Percentiles rank a stretch among this genome's conserved stretches.
Conservation (phyloP, 92 coral and sea anemone genomes). For the Parazoanthus darwini region DNA sequence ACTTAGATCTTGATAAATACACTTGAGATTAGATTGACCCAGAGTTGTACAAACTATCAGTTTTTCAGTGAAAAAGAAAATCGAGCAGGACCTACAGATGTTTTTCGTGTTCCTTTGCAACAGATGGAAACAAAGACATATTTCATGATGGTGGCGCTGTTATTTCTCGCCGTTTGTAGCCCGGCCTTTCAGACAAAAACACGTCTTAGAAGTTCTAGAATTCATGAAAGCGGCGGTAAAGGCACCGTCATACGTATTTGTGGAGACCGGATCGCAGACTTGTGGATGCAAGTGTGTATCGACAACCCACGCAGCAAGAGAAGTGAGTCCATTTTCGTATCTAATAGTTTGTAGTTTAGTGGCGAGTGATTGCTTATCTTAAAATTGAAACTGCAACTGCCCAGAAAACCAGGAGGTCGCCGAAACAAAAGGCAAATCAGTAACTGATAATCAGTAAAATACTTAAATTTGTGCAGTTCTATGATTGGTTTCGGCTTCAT, state of each 20-base stretch:
- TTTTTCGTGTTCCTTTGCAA: not conserved
- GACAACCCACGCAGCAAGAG: not conserved
- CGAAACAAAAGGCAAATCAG: no score
- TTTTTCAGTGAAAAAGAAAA: no score
- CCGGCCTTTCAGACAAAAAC: not conserved
- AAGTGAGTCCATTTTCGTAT: not conserved
- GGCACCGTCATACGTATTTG: not conserved
- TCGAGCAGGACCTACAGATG: not conserved
- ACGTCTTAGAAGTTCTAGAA: not conserved
- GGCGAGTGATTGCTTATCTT: not conserved
- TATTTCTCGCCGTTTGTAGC: not conserved
- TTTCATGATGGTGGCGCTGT: not conserved
- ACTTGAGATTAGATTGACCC: no score
- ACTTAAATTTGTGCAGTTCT: no score
- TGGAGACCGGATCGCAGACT: not conserved
- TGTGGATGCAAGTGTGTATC: not conserved
- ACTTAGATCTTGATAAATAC: no score
- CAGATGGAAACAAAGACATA: not conserved
- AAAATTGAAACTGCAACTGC: no score
- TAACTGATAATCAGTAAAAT: no score
- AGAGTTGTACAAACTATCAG: no score
- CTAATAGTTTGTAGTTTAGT: no score
- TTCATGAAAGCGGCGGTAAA: not conserved
- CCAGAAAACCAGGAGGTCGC: no score
- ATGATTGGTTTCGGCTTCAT: no score